Evolutionary conservation across 2,888 invertebrate species (phyloP).

Genomic region (Parapristionchus giblindavisi): DNA sequence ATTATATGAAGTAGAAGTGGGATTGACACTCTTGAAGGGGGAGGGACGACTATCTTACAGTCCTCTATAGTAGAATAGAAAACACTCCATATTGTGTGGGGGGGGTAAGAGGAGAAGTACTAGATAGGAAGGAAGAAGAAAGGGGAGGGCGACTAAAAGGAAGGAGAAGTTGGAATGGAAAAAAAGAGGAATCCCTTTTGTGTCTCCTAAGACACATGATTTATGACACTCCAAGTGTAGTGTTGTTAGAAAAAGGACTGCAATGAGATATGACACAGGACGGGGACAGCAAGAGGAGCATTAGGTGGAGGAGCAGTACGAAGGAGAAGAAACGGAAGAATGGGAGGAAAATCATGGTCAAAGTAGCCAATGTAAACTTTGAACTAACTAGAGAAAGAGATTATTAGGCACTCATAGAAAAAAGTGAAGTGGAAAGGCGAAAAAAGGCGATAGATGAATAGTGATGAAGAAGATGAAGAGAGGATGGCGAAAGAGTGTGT

Average conservation of each 20-base stretch:
- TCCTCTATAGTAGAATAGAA: no score
- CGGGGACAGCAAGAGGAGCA: conserved; percentile 1
- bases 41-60: no score
- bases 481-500: conserved; percentile 12
- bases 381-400: conserved; percentile 29
- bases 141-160: conserved; percentile 20
- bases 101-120: no score
- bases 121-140: background rate
- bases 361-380: conserved; percentile 33
- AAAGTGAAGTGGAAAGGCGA: background rate
- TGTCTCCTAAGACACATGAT: no score
- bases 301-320: background rate
- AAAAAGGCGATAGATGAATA: background rate
- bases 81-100: no score
- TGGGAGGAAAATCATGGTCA: conserved; percentile 23
- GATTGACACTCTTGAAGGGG: no score
- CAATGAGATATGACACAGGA: conserved; percentile 15
- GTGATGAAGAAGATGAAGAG: conserved; percentile 3
- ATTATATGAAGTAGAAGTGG: no score
- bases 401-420: conserved; percentile 5
- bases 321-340: conserved; percentile 19
- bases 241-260: background rate
- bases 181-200: background rate
- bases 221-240: no score
- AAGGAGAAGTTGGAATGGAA: conserved; percentile 6